Evolutionary conservation across 2,113 vertebrate genomes (phyloP).

Genomic region (Syrmaticus mikado): DNA sequence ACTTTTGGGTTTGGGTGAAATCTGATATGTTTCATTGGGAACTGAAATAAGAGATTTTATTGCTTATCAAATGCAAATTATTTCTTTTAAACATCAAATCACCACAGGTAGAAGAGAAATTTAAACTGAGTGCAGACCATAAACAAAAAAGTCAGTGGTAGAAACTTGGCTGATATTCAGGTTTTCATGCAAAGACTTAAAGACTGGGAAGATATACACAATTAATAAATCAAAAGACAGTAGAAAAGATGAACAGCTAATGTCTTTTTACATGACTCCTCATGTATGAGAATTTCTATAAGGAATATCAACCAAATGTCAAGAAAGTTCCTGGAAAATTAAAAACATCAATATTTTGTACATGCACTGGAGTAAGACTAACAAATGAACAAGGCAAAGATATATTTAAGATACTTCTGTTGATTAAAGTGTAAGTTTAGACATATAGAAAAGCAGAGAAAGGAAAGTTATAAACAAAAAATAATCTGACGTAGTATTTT

Average conservation of each 20-base stretch:
- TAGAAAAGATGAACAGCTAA: background rate
- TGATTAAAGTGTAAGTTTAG: background rate
- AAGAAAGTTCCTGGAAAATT: background rate
- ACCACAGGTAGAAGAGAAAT: background rate
- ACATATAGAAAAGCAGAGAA: slow-evolving; percentile 33
- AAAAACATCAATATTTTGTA: background rate
- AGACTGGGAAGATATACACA: background rate
- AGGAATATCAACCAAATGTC: background rate
- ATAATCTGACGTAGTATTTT: slow-evolving; percentile 21
- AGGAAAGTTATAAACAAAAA: slow-evolving; percentile 16
- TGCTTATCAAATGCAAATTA: background rate
- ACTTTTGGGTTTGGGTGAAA: slow-evolving; percentile 49
- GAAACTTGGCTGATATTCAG: background rate
- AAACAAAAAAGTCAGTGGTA: background rate
- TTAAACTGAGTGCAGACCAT: background rate
- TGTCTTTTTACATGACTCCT: background rate
- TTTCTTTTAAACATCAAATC: background rate
- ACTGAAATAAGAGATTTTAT: slow-evolving; percentile 62
- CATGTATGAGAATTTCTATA: background rate
- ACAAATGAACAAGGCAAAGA: background rate
- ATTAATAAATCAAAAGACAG: background rate
- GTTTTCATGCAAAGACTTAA: background rate
- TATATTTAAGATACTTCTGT: background rate
- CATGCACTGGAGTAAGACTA: background rate
- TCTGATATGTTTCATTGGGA: slow-evolving; percentile 44